These are phyloP conservation scores for Pteronotus mesoamericanus DNA, from an alignment of 2,797 vertebrate species.

Conservation along the genomic window DNA sequence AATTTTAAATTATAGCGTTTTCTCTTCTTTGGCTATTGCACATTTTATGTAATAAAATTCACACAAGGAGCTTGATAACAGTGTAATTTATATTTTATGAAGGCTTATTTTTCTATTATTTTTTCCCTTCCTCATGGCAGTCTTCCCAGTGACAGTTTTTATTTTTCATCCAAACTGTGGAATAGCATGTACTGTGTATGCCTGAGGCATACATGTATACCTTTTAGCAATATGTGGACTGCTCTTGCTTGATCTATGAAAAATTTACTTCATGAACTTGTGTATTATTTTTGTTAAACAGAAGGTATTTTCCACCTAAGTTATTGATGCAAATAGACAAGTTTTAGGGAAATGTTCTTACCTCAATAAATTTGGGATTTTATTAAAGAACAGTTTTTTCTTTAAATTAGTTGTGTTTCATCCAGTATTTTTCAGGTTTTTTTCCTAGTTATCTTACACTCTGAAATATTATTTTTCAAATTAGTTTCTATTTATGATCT, in stretches of 20 bases:
- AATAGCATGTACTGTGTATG: neutral
- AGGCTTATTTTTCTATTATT: conserved; percentile 64
- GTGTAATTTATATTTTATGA: conserved; percentile 55
- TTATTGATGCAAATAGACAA: neutral
- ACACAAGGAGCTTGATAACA: neutral
- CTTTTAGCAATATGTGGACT: neutral
- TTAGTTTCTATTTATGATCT: neutral
- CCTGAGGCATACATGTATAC: neutral
- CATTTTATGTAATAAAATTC: conserved; percentile 39
- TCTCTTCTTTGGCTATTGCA: neutral
- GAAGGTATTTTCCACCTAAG: neutral
- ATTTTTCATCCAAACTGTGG: conserved; percentile 44
- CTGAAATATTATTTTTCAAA: neutral
- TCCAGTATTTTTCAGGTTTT: neutral
- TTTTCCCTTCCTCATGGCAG: conserved; percentile 52
- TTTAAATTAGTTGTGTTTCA: neutral
- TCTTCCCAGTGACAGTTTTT: conserved; percentile 16
- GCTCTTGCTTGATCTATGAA: neutral
- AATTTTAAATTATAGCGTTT: neutral
- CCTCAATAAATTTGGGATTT: neutral
- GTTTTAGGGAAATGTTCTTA: neutral
- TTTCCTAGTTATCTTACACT: neutral
- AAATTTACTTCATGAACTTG: neutral
- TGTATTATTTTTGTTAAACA: conserved; percentile 10
- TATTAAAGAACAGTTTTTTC: neutral